Base-by-base conservation (phyloP, 2,113 vertebrate genomes). In the Colistium nudipinnis region DNA sequence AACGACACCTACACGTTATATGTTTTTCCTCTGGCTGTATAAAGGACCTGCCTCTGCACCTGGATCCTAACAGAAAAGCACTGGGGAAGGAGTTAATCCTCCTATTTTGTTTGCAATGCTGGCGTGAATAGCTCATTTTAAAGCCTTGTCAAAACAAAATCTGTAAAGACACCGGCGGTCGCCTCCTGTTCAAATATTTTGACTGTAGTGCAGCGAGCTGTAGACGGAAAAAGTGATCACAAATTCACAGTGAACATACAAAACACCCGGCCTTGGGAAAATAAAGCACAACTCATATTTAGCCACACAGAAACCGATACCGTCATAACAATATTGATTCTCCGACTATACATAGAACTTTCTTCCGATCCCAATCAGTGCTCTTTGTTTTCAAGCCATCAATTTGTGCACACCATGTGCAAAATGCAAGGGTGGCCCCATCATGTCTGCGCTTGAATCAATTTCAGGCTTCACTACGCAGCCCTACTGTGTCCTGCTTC, bases 141-240 rank as follows among this genome's bases (percentile, higher is more conserved):
- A 3, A 12, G 7, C 30, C 28, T 45, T 33, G 33, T 76, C 43
- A 62, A 48, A 52, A n/a, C 28, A 30, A 10, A 9, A 44, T n/a
- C 35, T 3, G 11, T 12, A 43, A 20, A 64, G 56, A 54, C 30
- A 35, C 27, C 16, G 41, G 54, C 6, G n/a, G 30, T 35, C 52
- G 45, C 36, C 25, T 30, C 27, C 54, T 44, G 54, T 52, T 56
- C 49, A 83, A 66, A 86, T 70, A 67, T 83, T 51, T 27, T 69
- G 47, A 53, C 51, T 45, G 27, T 6, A 1, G 16, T 33, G 44
- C 33, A 70, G 27, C 39, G 22, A 28, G 19, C 11, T 47, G 44
- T 3, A 30, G 7, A 43, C 52, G 63, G 61, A 74, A 79, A 73
- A 84, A 28, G 12, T 45, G 45, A 56, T 70, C 8, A 17, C n/a